Evolutionary conservation across 2,888 invertebrate genomes (phyloP).

Genomic region (Hirudinaria manillensis): DNA sequence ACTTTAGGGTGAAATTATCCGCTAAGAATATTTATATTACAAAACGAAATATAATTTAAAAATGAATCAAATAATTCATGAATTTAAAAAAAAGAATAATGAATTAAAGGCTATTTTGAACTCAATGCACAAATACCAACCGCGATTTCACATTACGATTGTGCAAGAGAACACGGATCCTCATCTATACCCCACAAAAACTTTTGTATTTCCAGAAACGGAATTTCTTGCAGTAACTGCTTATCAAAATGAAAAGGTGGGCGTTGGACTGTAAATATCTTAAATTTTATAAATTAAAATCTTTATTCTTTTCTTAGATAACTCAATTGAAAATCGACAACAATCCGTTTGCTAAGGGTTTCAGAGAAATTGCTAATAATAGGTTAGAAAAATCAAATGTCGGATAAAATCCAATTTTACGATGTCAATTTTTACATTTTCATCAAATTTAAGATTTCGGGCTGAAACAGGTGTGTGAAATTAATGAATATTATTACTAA

Average conservation of each 20-base stretch:
- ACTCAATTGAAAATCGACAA: no score
- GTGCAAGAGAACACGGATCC: not conserved
- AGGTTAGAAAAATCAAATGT: not conserved
- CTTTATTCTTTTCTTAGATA: no score
- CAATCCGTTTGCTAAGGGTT: no score
- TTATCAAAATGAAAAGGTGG: slow-evolving; percentile 31
- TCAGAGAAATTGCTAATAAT: not conserved
- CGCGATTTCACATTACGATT: slow-evolving; percentile 24
- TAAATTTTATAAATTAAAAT: not conserved
- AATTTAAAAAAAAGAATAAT: not conserved
- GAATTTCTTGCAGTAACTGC: slow-evolving; percentile 30
- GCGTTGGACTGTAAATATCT: not conserved
- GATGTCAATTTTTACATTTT: no score
- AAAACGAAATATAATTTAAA: not conserved
- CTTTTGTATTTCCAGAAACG: slow-evolving; percentile 25
- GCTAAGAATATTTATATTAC: no score
- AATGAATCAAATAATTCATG: not conserved
- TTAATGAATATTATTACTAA: no score
- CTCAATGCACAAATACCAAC: slow-evolving; percentile 34
- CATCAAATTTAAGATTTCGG: no score
- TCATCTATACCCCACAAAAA: slow-evolving; percentile 3
- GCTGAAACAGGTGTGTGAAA: no score
- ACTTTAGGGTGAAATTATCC: no score
- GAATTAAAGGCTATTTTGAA: slow-evolving; percentile 28
- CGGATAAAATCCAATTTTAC: no score